Conservation (phyloP, 2,113 vertebrate genomes). For the Chiloscyllium plagiosum region DNA sequence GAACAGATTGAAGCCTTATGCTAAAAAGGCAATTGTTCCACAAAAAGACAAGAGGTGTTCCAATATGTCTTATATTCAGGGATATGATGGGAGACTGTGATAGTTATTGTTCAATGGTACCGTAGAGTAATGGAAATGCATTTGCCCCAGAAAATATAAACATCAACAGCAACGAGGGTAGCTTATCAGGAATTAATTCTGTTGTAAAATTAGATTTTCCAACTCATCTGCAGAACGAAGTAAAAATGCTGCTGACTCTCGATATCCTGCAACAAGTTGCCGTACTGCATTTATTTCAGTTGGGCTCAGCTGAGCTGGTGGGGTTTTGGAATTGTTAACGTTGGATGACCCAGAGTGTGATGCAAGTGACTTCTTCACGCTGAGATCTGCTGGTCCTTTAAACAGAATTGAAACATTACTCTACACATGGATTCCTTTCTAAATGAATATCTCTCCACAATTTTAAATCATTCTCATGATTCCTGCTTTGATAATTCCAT, state of each 20-base stretch:
- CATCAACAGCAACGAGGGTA: conserved; percentile 62
- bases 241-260: conserved; percentile 94
- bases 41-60: conserved; percentile 57
- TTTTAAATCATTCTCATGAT: not conserved
- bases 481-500: not conserved
- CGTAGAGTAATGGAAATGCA: conserved; percentile 56
- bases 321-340: conserved; percentile 79
- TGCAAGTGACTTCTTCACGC: conserved; percentile 89
- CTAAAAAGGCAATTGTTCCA: conserved; percentile 61
- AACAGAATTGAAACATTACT: conserved; percentile 40
- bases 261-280: conserved; percentile 93
- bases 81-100: not conserved
- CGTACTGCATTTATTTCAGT: conserved; percentile 92
- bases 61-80: conserved; percentile 52
- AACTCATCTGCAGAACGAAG: conserved; percentile 96
- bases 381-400: conserved; percentile 94
- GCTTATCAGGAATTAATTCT: conserved; percentile 78
- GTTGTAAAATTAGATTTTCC: conserved; percentile 98
- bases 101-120: conserved; percentile 57
- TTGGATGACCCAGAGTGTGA: conserved; percentile 76
- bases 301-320: conserved; percentile 76
- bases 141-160: conserved; percentile 63
- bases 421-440: not conserved
- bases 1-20: conserved; percentile 41
- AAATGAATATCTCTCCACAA: not conserved